These are phyloP conservation scores for Orchesella cincta DNA, from an alignment of 1,140 invertebrate genomes.

Conservation along the genomic window DNA sequence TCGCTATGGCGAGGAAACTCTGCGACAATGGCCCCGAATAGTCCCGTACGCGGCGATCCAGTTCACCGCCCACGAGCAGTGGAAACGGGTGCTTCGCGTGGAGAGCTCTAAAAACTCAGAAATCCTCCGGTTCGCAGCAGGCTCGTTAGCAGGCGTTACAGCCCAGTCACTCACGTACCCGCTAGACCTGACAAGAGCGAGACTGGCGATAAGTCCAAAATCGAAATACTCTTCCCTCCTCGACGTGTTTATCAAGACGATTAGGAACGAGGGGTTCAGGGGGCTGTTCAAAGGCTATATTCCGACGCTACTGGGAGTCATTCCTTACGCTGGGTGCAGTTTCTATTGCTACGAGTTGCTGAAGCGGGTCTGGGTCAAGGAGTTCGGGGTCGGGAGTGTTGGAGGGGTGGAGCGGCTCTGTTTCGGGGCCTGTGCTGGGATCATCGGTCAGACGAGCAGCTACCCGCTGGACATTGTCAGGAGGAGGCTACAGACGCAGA, in stretches of 20 bases:
- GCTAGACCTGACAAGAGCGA: constrained; percentile 90
- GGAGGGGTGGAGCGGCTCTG: constrained; percentile 62
- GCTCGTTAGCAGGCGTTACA: constrained; percentile 89
- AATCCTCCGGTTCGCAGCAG: constrained; percentile 74
- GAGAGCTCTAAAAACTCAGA: not conserved
- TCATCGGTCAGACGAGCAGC: constrained; percentile 73
- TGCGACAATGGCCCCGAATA: constrained; percentile 90
- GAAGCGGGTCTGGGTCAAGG: constrained; percentile 79
- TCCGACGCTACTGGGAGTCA: constrained; percentile 57
- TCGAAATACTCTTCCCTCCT: not conserved
- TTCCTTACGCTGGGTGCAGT: constrained; percentile 94
- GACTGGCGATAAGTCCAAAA: constrained; percentile 88
- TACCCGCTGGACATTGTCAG: constrained; percentile 94
- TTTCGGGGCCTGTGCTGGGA: constrained; percentile 88
- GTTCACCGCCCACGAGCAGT: constrained; percentile 96
- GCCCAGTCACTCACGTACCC: constrained; percentile 94
- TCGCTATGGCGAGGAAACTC: constrained; percentile 95
- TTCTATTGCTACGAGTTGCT: constrained; percentile 97
- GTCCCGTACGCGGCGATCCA: constrained; percentile 66
- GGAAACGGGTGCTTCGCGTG: constrained; percentile 72
- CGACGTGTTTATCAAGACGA: not conserved
- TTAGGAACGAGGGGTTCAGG: not conserved
- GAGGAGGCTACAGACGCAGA: constrained; percentile 77
- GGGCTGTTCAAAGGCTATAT: not conserved
- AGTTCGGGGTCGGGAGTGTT: constrained; percentile 49